Conservation (phyloP, 2,797 vertebrate genomes). For the Alouatta caraya region DNA sequence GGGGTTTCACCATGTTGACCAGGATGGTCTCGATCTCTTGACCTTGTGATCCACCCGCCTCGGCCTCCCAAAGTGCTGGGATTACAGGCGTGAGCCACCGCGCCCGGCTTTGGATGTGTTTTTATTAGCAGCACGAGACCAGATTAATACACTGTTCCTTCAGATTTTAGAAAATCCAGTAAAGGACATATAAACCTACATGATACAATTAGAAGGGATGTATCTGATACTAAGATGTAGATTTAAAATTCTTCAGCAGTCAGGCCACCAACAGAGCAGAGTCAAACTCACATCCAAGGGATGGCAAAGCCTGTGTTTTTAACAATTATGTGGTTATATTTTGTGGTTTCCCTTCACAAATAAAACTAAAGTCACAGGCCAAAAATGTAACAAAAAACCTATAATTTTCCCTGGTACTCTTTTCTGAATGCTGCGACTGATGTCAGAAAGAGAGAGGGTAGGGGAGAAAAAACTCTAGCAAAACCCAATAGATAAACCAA, state of each 20-base stretch:
- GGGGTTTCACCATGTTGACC: too few species aligned
- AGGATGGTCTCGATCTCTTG: too few species aligned
- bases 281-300: background rate
- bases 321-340: fast-evolving
- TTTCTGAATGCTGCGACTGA: background rate
- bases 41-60: too few species aligned
- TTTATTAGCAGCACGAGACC: background rate
- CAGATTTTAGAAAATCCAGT: background rate
- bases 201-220: background rate
- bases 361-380: background rate
- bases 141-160: background rate
- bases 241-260: background rate
- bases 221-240: background rate
- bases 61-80: too few species aligned
- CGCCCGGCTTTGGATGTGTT: too few species aligned
- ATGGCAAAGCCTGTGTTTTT: background rate
- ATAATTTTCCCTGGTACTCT: background rate
- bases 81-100: too few species aligned
- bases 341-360: background rate
- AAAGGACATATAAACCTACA: background rate
- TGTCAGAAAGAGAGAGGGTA: background rate
- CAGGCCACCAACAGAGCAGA: background rate
- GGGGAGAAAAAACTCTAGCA: background rate
- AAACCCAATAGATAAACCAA: background rate
- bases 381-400: background rate